These are phyloP conservation scores for Acanthurus tractus DNA, from an alignment of 2,797 vertebrate genomes.

Conservation along the genomic window DNA sequence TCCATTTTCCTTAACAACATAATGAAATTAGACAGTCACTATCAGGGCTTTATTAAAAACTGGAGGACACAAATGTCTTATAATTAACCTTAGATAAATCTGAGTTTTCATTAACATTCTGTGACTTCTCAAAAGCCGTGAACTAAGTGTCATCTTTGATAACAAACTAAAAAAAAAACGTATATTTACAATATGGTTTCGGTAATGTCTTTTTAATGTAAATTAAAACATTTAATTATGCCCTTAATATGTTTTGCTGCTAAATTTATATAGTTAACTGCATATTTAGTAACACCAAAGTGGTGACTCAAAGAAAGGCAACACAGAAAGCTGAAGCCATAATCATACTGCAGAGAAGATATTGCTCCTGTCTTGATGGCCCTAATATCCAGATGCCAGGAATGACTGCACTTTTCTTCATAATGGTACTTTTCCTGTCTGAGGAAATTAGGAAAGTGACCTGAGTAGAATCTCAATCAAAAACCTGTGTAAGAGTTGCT, in stretches of 20 bases:
- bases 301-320: not conserved
- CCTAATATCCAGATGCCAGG: slow-evolving; percentile 22
- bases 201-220: no score
- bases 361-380: slow-evolving; percentile 1
- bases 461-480: slow-evolving; percentile 41
- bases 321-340: slow-evolving; percentile 5
- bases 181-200: not conserved
- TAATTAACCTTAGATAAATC: not conserved
- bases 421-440: slow-evolving; percentile 31
- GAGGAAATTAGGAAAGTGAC: slow-evolving; percentile 39
- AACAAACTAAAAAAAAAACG: not conserved
- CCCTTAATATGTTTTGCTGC: not conserved
- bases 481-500: slow-evolving; percentile 6
- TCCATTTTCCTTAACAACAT: not conserved
- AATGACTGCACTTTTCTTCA: slow-evolving; percentile 6
- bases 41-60: not conserved
- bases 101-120: not conserved
- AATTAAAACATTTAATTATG: slow-evolving; percentile 1
- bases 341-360: slow-evolving; percentile 9
- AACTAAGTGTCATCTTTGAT: not conserved
- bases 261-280: not conserved
- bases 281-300: slow-evolving; percentile 7
- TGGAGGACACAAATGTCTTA: not conserved
- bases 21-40: not conserved
- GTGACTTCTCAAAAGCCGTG: not conserved